Evolutionary conservation across 2,888 invertebrate species (phyloP), one percentile per base, ranked within the genome.

Genomic region (Halictus quadricinctus): DNA sequence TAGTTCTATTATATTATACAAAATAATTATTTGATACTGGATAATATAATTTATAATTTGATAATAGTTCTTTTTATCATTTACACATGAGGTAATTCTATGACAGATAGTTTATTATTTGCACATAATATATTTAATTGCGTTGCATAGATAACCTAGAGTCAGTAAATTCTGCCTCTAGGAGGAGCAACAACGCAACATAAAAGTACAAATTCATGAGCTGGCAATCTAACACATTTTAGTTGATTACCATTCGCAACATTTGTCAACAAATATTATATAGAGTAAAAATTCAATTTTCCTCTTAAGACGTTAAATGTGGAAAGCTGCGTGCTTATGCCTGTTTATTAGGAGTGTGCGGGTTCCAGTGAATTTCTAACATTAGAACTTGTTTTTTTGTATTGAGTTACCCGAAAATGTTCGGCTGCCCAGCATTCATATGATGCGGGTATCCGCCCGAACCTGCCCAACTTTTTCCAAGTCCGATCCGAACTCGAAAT

Each of bases 161-260:
- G 90, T 88, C 75, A 76, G 54, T 60, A 8, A 46, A 50, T 25
- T 86, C 83, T 88, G 85, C 29, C 91, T 91, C 89, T 89, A 87
- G 94, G 88, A 93, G 73, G 93, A 94, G 93, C 93, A 94, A 88
- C 91, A 91, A 92, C 93, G 94, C 94, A 54, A 94, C 70, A 94
- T 60, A 25, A 93, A 93, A 81, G 70, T 79, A 80, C 87, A 90
- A 90, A 82, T 69, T 73, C 76, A 87, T 93, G 91, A 92, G 88
- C 91, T 84, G 86, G 76, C 72, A 88, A 81, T 76, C 72, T 36
- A 77, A 72, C 41, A 54, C 8, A 46, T 76, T 58, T 41, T 78
- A 25, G 54, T 81, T 50, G 58, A 10, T 83, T 76, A 72, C 79
- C 74, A 74, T 85, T 87, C 88, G 82, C 76, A 69, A 87, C 76